These are phyloP conservation scores for Ochropacha duplaris DNA, from an alignment of 2,888 invertebrate genomes.

Conservation along the genomic window DNA sequence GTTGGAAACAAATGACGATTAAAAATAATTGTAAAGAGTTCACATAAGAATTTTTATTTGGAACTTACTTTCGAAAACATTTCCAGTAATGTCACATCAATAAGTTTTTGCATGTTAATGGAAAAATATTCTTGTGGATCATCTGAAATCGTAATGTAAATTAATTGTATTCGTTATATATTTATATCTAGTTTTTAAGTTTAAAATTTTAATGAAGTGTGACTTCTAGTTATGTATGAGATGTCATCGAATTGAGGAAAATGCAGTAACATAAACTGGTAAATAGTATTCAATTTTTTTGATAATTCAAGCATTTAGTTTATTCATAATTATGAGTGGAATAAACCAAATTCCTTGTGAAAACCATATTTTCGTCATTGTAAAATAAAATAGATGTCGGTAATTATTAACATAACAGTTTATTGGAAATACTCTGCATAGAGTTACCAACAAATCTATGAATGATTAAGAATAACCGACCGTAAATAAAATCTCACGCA, in stretches of 20 bases:
- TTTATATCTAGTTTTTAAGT: too few species aligned
- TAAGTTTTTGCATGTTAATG: constrained; percentile 32
- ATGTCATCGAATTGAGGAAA: background rate
- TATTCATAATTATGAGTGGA: background rate
- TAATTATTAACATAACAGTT: background rate
- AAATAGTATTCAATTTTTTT: background rate
- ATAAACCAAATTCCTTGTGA: background rate
- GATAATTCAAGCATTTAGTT: background rate
- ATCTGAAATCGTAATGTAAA: constrained; percentile 21
- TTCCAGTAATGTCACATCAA: constrained; percentile 28
- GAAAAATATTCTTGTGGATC: constrained; percentile 37
- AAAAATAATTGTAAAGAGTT: too few species aligned
- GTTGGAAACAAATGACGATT: too few species aligned
- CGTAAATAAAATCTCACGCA: constrained; percentile 7
- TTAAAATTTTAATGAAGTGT: background rate
- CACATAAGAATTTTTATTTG: background rate
- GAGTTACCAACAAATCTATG: background rate
- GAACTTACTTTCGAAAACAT: constrained; percentile 44
- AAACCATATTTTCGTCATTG: background rate
- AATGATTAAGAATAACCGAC: background rate
- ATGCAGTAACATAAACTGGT: background rate
- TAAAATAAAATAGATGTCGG: background rate
- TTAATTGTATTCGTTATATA: background rate
- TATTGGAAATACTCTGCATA: background rate
- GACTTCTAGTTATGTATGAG: background rate